A percentile compares a stretch with the other conserved stretches of the same genome.
Conservation (phyloP, 2,113 vertebrate species). For the Xiphorhynchus elegans region DNA sequence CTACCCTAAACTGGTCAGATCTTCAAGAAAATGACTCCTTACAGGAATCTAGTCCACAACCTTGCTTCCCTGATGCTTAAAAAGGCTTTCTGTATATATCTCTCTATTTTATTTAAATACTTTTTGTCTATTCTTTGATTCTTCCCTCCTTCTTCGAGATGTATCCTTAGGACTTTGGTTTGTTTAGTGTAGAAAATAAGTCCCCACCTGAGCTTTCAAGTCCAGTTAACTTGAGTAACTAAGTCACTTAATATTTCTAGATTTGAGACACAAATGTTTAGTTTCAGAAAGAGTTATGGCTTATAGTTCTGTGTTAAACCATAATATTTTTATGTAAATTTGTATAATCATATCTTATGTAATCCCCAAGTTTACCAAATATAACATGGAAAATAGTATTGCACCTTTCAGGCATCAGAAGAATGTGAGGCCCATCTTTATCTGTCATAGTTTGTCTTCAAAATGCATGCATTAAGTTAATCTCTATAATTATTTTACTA, state of each 20-base stretch:
- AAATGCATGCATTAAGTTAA: background rate
- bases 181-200: background rate
- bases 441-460: background rate
- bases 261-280: background rate
- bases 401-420: background rate
- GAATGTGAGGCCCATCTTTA: background rate
- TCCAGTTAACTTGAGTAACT: background rate
- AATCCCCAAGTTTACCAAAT: background rate
- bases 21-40: background rate
- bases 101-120: rapidly evolving
- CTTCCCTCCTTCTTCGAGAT: background rate
- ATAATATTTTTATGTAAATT: background rate
- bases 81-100: background rate
- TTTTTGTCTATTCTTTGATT: background rate
- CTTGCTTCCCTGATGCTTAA: background rate
- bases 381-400: background rate
- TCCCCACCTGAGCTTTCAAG: background rate
- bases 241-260: background rate
- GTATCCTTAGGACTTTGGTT: background rate
- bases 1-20: background rate
- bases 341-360: background rate
- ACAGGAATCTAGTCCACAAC: background rate
- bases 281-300: background rate
- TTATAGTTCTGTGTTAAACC: background rate
- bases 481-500: background rate